Conservation (phyloP, 2,888 invertebrate species). For the Criorhina ranunculi region DNA sequence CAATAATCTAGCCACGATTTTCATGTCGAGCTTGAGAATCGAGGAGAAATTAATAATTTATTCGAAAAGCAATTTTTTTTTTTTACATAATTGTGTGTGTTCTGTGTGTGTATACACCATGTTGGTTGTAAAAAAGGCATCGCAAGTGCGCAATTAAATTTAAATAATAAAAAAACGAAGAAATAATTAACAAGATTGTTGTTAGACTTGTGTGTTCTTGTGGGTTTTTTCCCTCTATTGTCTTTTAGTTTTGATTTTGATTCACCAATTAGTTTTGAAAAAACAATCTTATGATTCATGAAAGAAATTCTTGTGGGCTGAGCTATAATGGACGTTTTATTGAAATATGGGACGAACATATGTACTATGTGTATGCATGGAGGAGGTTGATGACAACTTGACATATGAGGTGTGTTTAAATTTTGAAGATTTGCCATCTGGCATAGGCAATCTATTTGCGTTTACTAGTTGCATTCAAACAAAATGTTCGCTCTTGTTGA, state of each 20-base stretch:
- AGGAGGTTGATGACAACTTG: not conserved
- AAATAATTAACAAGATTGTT: slow-evolving; percentile 8
- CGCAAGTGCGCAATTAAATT: slow-evolving; percentile 55
- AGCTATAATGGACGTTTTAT: not conserved
- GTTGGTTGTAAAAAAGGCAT: slow-evolving; percentile 26
- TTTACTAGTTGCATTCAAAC: too few relatives aligned
- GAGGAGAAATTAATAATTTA: slow-evolving; percentile 53
- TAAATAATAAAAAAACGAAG: slow-evolving; percentile 49
- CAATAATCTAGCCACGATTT: slow-evolving; percentile 47
- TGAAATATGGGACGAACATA: not conserved
- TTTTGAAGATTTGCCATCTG: too few relatives aligned
- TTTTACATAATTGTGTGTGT: slow-evolving; percentile 28
- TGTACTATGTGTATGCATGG: not conserved
- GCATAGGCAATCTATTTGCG: too few relatives aligned
- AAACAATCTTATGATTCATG: slow-evolving; percentile 10
- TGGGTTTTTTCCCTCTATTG: not conserved
- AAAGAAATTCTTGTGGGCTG: slow-evolving; percentile 1
- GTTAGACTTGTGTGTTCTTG: slow-evolving; percentile 1
- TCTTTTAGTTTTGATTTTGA: not conserved
- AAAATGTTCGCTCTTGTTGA: not conserved
- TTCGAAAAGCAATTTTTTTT: slow-evolving; percentile 33
- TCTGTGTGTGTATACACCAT: slow-evolving; percentile 19
- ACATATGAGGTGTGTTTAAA: not conserved
- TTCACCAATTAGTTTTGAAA: too few relatives aligned
- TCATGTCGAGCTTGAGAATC: slow-evolving; percentile 52